phyloP scores from a whole-genome alignment of 2,113 vertebrate genomes.

The Antigone vipio region DNA sequence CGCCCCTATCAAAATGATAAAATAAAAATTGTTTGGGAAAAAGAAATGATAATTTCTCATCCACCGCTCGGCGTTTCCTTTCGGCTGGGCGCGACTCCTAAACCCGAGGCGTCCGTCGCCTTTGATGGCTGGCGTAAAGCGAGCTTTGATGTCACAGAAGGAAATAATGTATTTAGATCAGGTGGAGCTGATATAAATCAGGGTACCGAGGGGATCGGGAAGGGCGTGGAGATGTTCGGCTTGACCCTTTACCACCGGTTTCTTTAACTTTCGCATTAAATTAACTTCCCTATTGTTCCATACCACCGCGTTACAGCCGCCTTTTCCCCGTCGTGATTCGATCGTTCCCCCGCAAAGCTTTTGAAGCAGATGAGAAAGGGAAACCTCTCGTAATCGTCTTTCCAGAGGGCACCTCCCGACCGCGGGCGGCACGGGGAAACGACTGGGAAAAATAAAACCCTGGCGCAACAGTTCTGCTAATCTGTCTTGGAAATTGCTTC shows the following conservation, averaged over 20 bases:
- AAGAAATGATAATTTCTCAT: not conserved
- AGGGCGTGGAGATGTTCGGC: slow-evolving; percentile 47
- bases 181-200: not conserved
- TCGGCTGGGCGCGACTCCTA: not conserved
- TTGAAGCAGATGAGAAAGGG: slow-evolving; percentile 10
- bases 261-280: not conserved
- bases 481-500: not conserved
- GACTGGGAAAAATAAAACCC: not conserved
- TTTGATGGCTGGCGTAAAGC: not conserved
- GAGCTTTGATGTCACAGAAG: slow-evolving; percentile 54
- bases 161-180: not conserved
- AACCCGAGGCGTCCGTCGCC: not conserved
- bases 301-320: not conserved
- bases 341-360: slow-evolving; percentile 21
- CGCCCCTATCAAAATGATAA: not conserved
- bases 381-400: not conserved
- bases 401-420: not conserved
- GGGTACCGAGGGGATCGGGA: not conserved
- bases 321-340: not conserved
- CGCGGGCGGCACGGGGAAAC: not conserved
- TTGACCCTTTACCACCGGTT: not conserved
- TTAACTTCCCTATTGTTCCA: not conserved
- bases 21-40: not conserved
- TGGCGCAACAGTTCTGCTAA: not conserved
- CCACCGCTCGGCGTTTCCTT: not conserved